phyloP scores from a whole-genome alignment of 2,797 vertebrate species.

The Acipenser ruthenus region DNA sequence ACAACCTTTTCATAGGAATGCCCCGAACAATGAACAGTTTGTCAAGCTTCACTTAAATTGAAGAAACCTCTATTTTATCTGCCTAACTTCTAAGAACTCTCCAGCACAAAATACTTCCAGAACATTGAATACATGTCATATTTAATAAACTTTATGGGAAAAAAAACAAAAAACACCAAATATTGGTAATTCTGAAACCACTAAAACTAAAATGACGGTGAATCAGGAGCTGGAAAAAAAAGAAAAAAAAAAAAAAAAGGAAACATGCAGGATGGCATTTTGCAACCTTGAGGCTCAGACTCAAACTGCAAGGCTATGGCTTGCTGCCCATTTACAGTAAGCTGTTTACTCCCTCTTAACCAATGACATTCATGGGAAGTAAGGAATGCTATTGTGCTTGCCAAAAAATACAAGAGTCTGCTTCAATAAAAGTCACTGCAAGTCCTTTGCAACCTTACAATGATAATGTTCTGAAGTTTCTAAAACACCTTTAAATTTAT shows the following conservation, averaged over 20 bases:
- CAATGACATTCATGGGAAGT: conserved; percentile 7
- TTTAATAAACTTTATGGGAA: too few species aligned
- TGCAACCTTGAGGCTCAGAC: conserved; percentile 6
- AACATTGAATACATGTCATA: too few species aligned
- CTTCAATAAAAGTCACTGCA: background rate
- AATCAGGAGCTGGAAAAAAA: background rate
- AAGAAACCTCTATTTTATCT: too few species aligned
- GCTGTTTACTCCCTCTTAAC: background rate
- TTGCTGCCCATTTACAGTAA: conserved; percentile 6
- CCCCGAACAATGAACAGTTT: too few species aligned
- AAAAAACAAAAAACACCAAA: too few species aligned
- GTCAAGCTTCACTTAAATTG: too few species aligned
- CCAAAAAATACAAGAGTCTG: background rate
- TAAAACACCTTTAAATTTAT: background rate
- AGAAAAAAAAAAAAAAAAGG: background rate
- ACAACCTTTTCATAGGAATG: too few species aligned
- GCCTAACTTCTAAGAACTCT: too few species aligned
- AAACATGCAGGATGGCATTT: conserved; percentile 1
- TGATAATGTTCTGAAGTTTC: background rate
- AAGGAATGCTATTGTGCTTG: conserved; percentile 5
- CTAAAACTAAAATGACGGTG: too few species aligned
- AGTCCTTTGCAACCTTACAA: background rate
- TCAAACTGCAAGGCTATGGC: background rate
- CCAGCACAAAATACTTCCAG: too few species aligned
- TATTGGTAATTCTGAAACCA: too few species aligned